phyloP scores from a whole-genome alignment of 2,797 vertebrate genomes.

The Hypotaenidia philippensis region DNA sequence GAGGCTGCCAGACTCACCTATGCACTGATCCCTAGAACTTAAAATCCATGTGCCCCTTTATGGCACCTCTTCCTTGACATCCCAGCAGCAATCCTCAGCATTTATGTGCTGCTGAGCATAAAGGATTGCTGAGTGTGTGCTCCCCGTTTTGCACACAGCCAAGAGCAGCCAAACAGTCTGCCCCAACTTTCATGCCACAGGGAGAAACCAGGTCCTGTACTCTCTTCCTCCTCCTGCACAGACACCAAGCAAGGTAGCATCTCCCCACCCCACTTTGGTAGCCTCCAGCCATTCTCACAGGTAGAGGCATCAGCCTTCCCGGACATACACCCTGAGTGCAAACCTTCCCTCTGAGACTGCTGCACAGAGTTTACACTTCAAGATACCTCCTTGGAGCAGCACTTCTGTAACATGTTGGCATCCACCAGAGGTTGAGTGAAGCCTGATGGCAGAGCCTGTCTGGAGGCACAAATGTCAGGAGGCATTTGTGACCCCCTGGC shows the following conservation, averaged over 20 bases:
- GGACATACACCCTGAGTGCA: fast-evolving
- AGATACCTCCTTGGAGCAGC: not conserved
- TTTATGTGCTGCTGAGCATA: not conserved
- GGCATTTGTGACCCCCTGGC: not conserved
- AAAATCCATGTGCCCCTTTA: not conserved
- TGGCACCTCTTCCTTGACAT: not conserved
- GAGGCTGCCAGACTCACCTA: not conserved
- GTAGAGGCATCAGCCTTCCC: not conserved
- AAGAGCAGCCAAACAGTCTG: not conserved
- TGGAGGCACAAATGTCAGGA: not conserved
- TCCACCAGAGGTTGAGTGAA: not conserved
- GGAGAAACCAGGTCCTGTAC: not conserved
- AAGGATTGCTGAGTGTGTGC: not conserved
- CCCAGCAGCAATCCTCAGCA: not conserved
- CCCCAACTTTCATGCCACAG: not conserved
- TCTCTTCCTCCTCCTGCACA: not conserved
- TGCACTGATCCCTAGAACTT: not conserved
- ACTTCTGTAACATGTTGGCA: not conserved
- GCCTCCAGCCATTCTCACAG: not conserved
- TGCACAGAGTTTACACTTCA: not conserved
- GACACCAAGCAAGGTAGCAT: not conserved
- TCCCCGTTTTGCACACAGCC: not conserved
- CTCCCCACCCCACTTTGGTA: not conserved
- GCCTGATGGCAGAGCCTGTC: not conserved
- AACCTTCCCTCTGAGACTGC: not conserved